Evolutionary conservation across 1,140 invertebrate genomes (phyloP).

Genomic region (Drosophila lacertosa): DNA sequence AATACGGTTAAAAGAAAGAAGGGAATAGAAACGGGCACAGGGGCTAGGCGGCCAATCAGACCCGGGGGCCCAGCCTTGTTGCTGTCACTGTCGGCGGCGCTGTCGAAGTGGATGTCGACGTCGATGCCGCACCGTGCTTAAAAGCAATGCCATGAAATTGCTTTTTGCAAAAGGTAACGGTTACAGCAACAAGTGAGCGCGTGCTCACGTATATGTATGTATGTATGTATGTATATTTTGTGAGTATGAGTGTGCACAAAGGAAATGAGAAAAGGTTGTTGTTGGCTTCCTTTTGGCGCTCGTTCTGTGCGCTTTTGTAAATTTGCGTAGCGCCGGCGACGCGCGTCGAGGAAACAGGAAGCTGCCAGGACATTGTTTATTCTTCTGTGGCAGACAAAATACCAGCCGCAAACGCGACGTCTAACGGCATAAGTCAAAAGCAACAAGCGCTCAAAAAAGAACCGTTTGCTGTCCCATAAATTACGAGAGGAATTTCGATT

Average conservation of each 20-base stretch:
- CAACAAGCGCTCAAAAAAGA: constrained; percentile 1
- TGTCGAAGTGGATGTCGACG: constrained; percentile 48
- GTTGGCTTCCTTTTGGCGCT: constrained; percentile 59
- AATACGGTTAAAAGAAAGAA: constrained; percentile 17
- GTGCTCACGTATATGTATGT: not conserved
- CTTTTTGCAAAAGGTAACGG: constrained; percentile 66
- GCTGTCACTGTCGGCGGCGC: constrained; percentile 56
- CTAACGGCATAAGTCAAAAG: constrained; percentile 23
- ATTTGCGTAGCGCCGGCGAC: constrained; percentile 41
- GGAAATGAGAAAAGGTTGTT: constrained; percentile 81
- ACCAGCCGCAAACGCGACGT: constrained; percentile 43
- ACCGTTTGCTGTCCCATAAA: constrained; percentile 52
- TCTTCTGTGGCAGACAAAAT: constrained; percentile 45
- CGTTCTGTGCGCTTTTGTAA: constrained; percentile 62
- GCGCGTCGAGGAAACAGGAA: constrained; percentile 66
- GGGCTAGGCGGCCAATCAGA: constrained; percentile 44
- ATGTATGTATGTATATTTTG: constrained; percentile 17
- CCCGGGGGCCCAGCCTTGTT: constrained; percentile 38
- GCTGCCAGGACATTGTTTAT: constrained; percentile 73
- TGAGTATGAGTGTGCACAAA: constrained; percentile 26
- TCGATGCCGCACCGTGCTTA: too few relatives aligned
- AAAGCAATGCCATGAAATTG: constrained; percentile 74
- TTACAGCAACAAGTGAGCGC: constrained; percentile 61
- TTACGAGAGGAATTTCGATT: constrained; percentile 78
- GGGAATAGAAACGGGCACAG: not conserved